A percentile compares a stretch with the other conserved stretches of the same genome.
Conservation (phyloP, 1,140 invertebrate species). For the Micrasema longulum region DNA sequence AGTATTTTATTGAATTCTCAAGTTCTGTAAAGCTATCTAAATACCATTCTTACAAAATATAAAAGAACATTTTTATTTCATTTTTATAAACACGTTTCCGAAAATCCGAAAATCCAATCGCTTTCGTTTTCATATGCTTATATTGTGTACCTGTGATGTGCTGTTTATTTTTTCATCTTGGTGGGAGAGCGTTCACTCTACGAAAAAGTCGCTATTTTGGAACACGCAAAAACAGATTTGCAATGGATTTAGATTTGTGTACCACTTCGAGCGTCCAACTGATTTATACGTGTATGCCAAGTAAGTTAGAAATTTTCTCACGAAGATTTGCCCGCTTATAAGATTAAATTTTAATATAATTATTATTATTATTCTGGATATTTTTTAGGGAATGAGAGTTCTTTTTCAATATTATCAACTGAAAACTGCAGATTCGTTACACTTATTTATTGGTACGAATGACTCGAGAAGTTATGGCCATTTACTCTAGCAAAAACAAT, state of each 20-base stretch:
- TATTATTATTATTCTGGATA: no score
- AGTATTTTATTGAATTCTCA: no score
- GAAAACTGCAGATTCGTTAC: no score
- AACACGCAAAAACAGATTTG: constrained; percentile 31
- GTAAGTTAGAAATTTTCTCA: constrained; percentile 12
- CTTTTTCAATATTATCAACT: no score
- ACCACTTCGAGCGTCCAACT: background rate
- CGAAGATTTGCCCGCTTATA: constrained; percentile 27
- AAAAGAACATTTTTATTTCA: background rate
- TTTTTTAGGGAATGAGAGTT: no score
- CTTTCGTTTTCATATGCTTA: constrained; percentile 1
- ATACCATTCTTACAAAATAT: no score
- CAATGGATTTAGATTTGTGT: constrained; percentile 13
- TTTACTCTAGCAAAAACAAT: no score
- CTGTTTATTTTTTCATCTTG: constrained; percentile 37
- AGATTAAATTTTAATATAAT: constrained; percentile 2
- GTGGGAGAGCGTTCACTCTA: constrained; percentile 34
- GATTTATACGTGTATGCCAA: background rate
- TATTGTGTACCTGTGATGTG: constrained; percentile 7
- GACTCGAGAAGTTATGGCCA: no score
- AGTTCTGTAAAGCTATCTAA: no score
- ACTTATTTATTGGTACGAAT: no score
- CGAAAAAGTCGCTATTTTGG: constrained; percentile 37
- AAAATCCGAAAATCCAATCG: constrained; percentile 10
- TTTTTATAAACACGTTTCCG: constrained; percentile 9